phyloP scores from a whole-genome alignment of 2,888 invertebrate genomes.

The Scaptomyza parva region DNA sequence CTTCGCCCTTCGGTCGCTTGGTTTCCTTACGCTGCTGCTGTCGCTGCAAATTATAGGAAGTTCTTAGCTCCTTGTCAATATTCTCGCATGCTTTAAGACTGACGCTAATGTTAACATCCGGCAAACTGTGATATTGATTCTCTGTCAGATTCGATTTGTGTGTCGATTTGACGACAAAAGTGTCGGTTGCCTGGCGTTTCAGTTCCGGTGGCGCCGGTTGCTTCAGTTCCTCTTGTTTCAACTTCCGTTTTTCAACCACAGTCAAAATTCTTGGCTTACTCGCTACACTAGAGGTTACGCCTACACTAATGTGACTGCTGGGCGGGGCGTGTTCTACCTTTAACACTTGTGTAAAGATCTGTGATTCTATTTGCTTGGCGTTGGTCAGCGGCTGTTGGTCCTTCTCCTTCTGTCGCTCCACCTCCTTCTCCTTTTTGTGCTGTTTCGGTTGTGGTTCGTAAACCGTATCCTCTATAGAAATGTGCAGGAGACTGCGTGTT shows the following conservation, averaged over 20 bases:
- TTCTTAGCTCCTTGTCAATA: slow-evolving; percentile 89
- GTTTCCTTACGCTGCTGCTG: slow-evolving; percentile 68
- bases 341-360: slow-evolving; percentile 77
- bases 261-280: slow-evolving; percentile 87
- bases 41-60: slow-evolving; percentile 81
- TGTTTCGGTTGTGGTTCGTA: slow-evolving; percentile 76
- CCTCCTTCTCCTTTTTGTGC: slow-evolving; percentile 45
- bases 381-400: slow-evolving; percentile 21
- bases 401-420: slow-evolving; percentile 17
- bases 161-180: slow-evolving; percentile 40
- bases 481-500: slow-evolving; percentile 78
- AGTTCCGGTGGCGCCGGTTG: slow-evolving; percentile 49
- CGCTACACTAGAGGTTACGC: slow-evolving; percentile 81
- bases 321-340: slow-evolving; percentile 72
- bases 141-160: slow-evolving; percentile 85
- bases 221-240: slow-evolving; percentile 65
- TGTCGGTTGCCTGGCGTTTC: slow-evolving; percentile 72
- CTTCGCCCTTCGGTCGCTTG: slow-evolving; percentile 43
- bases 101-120: slow-evolving; percentile 89
- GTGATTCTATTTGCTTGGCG: slow-evolving; percentile 51
- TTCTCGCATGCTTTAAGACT: slow-evolving; percentile 89
- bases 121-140: slow-evolving; percentile 90
- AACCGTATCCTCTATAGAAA: slow-evolving; percentile 83
- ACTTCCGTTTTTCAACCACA: slow-evolving; percentile 84
- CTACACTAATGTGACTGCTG: slow-evolving; percentile 29